These are phyloP conservation scores for Tauraco hartlaubi DNA, from an alignment of 2,797 vertebrate genomes.

Conservation along the genomic window DNA sequence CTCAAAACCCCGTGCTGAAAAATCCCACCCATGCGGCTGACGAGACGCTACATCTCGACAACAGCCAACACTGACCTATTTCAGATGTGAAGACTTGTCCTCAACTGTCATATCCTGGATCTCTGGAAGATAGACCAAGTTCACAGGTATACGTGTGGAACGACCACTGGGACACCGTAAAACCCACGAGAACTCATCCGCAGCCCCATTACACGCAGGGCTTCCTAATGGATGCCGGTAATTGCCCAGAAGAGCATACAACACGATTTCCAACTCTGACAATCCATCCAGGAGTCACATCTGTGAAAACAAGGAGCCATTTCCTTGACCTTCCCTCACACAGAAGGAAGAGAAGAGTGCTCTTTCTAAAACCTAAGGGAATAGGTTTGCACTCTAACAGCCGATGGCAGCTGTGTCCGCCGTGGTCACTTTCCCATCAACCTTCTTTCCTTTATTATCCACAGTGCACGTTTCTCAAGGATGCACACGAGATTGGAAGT, in stretches of 20 bases:
- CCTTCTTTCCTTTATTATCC: not conserved
- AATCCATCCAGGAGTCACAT: constrained; percentile 5
- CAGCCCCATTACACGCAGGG: not conserved
- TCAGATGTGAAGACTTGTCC: not conserved
- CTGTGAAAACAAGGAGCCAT: not conserved
- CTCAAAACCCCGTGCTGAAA: not conserved
- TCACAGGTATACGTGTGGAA: not conserved
- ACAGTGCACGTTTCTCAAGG: not conserved
- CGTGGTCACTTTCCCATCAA: not conserved
- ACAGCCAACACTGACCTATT: fast-evolving
- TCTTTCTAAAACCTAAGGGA: not conserved
- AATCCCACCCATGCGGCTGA: not conserved
- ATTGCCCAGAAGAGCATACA: not conserved
- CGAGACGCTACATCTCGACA: not conserved
- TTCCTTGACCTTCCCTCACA: not conserved
- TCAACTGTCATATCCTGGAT: too few species aligned
- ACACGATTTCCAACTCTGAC: not conserved
- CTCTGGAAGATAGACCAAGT: not conserved
- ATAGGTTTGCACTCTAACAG: not conserved
- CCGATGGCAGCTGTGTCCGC: not conserved
- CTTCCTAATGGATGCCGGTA: not conserved
- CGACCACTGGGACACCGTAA: not conserved
- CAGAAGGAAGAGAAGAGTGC: not conserved
- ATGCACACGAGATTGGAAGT: not conserved
- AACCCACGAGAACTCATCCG: not conserved